Evolutionary conservation across 2,888 invertebrate species (phyloP), one percentile per base, ranked within the genome.

Genomic region (Polyommatus iphigenia): DNA sequence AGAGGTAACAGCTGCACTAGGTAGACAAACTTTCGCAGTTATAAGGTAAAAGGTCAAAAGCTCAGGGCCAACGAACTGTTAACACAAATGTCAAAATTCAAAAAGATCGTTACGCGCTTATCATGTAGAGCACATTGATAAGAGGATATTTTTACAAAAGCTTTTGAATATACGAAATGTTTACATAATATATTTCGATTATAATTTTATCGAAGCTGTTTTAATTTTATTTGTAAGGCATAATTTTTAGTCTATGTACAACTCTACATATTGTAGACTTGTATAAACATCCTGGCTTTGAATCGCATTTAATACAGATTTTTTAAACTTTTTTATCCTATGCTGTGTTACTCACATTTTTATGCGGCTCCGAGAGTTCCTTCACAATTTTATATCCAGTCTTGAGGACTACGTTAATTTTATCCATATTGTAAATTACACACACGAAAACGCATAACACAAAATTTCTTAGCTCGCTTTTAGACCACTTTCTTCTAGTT

Each of bases 321-420:
- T 46, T 10, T 3, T 46, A 10, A 46, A 46, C 1, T 46, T 46
- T 46, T 46, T 46, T 46, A 10, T 36, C 36, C 10, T 3, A 2
- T 46, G 3, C 0, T 8, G 2, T 32, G 7, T 75, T 71, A 92
- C 93, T 93, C 84, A 94, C 94, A 82, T 85, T 82, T 85, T 90
- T 93, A 79, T 88, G 90, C 80, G 87, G 90, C 81, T 89, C 93
- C 73, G 92, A 88, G 79, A 93, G 89, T 85, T 90, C 91, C 87
- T 93, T 94, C 77, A 93, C 89, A 81, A 93, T 89, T 85, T 90
- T 91, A 82, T 91, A 93, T 85, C 94, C 91, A 80, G 91, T 93
- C 85, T 92, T 93, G 77, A 93, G 85, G 83, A 94, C 85, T 81
- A 90, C 89, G 83, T 90, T 93, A 82, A 93, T 83, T 79, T 90